Conservation (phyloP, 2,888 invertebrate species). For the Stenchaetothrips biformis region DNA sequence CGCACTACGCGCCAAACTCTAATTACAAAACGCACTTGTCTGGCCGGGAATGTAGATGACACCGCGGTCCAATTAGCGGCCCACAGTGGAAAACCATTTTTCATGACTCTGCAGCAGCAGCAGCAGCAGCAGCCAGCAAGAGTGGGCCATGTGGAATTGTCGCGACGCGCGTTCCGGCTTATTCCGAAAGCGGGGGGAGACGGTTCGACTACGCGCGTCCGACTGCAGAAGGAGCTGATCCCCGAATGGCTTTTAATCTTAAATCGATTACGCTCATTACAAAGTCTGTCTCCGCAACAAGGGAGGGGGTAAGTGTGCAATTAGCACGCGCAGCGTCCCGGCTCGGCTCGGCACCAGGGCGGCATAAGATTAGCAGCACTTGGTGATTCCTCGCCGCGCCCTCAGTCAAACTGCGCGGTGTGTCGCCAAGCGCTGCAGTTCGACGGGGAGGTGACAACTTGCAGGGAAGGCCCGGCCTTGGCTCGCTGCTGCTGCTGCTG, state of each 20-base stretch:
- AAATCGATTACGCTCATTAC: constrained; percentile 19
- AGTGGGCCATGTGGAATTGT: no score
- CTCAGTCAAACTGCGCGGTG: no score
- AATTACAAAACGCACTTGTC: neutral
- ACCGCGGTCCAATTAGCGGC: neutral
- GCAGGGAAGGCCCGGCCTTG: no score
- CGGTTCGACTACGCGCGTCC: neutral
- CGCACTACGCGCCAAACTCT: no score
- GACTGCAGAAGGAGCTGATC: neutral
- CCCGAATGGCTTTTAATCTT: neutral
- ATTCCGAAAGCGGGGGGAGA: no score
- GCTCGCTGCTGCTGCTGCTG: no score
- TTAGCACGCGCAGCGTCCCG: neutral
- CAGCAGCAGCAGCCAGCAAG: no score
- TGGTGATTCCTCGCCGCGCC: neutral
- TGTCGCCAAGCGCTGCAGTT: no score
- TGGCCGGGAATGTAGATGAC: neutral
- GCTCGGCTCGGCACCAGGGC: neutral
- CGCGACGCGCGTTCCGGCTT: no score
- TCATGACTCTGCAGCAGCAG: no score
- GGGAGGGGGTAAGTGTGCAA: neutral
- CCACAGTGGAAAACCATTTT: no score
- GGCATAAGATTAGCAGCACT: neutral
- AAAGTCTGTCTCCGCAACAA: constrained; percentile 1
- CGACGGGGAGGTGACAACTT: no score